phyloP scores from a whole-genome alignment of 2,797 vertebrate genomes.

The Percopsis omiscomaycus region DNA sequence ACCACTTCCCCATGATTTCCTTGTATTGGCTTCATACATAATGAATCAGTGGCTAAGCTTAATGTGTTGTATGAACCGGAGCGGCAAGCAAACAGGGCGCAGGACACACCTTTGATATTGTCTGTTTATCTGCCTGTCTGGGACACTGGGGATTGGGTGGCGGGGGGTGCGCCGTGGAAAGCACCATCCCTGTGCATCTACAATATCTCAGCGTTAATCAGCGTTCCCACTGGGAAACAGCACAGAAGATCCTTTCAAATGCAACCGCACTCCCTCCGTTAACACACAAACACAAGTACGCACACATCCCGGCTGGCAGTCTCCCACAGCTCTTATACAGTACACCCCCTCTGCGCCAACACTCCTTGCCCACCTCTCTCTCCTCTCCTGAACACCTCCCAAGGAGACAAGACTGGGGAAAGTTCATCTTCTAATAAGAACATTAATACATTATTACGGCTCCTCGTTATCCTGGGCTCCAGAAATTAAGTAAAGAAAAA shows the following conservation, averaged over 20 bases:
- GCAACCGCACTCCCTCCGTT: slow-evolving; percentile 44
- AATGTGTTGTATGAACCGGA: slow-evolving; percentile 54
- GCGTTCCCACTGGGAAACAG: slow-evolving; percentile 51
- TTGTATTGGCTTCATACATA: slow-evolving; percentile 56
- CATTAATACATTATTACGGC: slow-evolving; percentile 57
- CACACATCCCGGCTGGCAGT: slow-evolving; percentile 32
- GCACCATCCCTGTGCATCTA: slow-evolving; percentile 43
- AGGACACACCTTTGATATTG: slow-evolving; percentile 64
- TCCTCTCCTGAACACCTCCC: slow-evolving; percentile 46
- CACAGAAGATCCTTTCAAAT: slow-evolving; percentile 69
- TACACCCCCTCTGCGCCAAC: slow-evolving; percentile 30
- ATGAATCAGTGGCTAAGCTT: slow-evolving; percentile 57
- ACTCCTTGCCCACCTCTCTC: slow-evolving; percentile 39
- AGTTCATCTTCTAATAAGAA: slow-evolving; percentile 62
- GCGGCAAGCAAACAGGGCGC: slow-evolving; percentile 52
- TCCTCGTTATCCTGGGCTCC: slow-evolving; percentile 49
- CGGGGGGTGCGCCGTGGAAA: slow-evolving; percentile 53
- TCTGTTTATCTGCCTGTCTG: slow-evolving; percentile 63
- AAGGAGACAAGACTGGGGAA: slow-evolving; percentile 60
- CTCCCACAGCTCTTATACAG: slow-evolving; percentile 52
- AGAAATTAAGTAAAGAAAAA: background rate
- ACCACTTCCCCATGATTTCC: slow-evolving; percentile 33
- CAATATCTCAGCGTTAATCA: slow-evolving; percentile 73
- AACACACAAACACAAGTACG: slow-evolving; percentile 24
- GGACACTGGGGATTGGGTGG: slow-evolving; percentile 32